Conservation (phyloP, 2,113 vertebrate genomes). For the Balaenoptera acutorostrata region DNA sequence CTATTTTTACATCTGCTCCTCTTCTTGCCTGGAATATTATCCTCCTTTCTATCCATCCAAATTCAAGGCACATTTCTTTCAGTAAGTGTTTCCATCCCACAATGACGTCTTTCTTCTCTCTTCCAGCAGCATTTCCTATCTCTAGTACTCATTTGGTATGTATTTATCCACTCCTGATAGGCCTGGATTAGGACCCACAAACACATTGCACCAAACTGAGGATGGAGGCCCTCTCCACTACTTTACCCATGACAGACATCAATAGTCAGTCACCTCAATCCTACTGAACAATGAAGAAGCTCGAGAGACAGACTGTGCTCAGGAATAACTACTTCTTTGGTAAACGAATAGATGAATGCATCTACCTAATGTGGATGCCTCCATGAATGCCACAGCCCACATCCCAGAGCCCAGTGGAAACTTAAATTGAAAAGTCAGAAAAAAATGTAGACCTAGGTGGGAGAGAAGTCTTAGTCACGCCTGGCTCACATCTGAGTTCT, state of each 20-base stretch:
- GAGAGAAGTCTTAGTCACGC: background rate
- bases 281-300: background rate
- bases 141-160: background rate
- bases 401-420: background rate
- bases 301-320: background rate
- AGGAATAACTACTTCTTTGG: background rate
- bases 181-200: background rate
- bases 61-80: background rate
- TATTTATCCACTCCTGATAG: background rate
- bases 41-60: background rate
- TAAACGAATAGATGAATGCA: background rate
- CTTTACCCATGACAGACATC: background rate
- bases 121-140: background rate
- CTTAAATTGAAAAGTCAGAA: background rate
- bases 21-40: background rate
- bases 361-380: background rate
- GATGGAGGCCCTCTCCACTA: background rate
- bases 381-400: background rate
- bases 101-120: background rate
- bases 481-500: background rate
- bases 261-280: background rate
- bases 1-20: background rate
- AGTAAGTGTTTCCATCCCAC: background rate
- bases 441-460: background rate
- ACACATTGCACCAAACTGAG: background rate